Percentiles rank a stretch among this genome's conserved stretches.
Evolutionary conservation across 2,888 invertebrate genomes (phyloP).

Genomic region (Amiota minor): DNA sequence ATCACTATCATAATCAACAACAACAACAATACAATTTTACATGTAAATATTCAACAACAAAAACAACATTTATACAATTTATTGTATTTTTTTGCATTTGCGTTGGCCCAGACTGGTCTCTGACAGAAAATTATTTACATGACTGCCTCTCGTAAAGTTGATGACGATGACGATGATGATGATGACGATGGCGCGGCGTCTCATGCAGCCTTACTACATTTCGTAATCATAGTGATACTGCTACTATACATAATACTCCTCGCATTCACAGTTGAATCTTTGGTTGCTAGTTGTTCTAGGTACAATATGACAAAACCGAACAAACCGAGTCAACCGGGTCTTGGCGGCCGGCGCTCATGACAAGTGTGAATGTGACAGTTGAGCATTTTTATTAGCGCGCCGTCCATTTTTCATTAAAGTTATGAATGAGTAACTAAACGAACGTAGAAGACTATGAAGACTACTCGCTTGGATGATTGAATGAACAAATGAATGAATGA

Average conservation of each 20-base stretch:
- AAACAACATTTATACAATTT: neutral
- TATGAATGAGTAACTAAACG: slow-evolving; percentile 27
- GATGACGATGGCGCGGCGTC: too few species aligned
- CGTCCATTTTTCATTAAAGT: slow-evolving; percentile 31
- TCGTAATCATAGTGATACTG: too few species aligned
- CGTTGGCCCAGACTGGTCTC: slow-evolving; percentile 2
- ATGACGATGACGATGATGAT: neutral
- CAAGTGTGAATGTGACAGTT: slow-evolving; percentile 36
- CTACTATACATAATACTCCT: too few species aligned
- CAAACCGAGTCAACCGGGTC: neutral
- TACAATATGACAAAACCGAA: neutral
- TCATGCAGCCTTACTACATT: too few species aligned
- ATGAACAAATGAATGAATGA: slow-evolving; percentile 4
- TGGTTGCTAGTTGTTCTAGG: neutral
- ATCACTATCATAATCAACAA: neutral
- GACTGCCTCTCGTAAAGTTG: slow-evolving; percentile 18
- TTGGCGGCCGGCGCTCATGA: slow-evolving; percentile 25
- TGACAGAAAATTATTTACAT: slow-evolving; percentile 23
- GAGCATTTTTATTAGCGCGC: slow-evolving; percentile 36
- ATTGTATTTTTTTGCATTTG: neutral
- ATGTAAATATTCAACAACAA: neutral
- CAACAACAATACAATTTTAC: neutral
- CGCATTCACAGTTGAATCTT: too few species aligned
- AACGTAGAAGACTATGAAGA: neutral
- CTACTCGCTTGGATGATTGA: slow-evolving; percentile 4